Evolutionary conservation across 2,888 invertebrate species (phyloP).

Genomic region (Synanthedon andrenaeformis): DNA sequence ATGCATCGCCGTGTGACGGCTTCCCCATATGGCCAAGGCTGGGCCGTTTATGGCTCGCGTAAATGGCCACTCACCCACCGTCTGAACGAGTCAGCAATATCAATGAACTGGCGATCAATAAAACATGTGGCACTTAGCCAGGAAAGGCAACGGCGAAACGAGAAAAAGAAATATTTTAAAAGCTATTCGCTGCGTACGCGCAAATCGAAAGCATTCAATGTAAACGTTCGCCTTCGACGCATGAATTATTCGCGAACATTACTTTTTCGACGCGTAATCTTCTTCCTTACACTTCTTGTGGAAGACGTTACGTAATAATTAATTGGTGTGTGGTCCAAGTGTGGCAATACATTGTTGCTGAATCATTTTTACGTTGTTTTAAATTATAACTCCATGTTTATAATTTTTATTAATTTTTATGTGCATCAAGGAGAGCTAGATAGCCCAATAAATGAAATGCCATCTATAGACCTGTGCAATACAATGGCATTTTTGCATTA

Average conservation of each 20-base stretch:
- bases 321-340: slow-evolving; percentile 29
- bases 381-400: no score
- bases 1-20: slow-evolving; percentile 60
- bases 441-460: no score
- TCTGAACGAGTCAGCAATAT: slow-evolving; percentile 68
- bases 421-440: no score
- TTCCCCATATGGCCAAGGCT: slow-evolving; percentile 69
- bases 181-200: slow-evolving; percentile 52
- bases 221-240: slow-evolving; percentile 40
- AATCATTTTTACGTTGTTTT: no score
- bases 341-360: neutral
- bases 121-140: slow-evolving; percentile 67
- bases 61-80: slow-evolving; percentile 68
- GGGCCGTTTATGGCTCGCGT: slow-evolving; percentile 65
- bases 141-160: slow-evolving; percentile 65
- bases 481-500: no score
- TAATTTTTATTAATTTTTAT: no score
- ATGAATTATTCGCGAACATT: slow-evolving; percentile 50
- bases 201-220: slow-evolving; percentile 62
- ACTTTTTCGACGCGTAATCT: slow-evolving; percentile 10
- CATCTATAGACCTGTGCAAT: no score
- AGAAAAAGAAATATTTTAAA: slow-evolving; percentile 67
- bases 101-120: slow-evolving; percentile 70
- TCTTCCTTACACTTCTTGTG: slow-evolving; percentile 27
- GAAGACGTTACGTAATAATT: slow-evolving; percentile 43